Conservation (phyloP, 2,888 invertebrate genomes). For the Sipha maydis region DNA sequence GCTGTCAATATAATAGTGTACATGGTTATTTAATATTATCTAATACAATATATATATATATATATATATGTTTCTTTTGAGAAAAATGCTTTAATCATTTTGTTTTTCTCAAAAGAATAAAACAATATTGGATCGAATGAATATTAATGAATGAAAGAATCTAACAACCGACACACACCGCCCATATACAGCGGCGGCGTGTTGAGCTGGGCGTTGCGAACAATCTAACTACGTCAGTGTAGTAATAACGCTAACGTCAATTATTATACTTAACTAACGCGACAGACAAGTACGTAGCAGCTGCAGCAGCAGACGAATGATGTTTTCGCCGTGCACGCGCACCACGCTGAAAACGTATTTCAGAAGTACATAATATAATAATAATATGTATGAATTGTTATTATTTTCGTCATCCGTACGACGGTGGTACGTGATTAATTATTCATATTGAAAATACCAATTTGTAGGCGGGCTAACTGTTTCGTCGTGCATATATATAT, state of each 20-base stretch:
- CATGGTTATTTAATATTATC: neutral
- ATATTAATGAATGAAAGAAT: too few relatives aligned
- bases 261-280: too few relatives aligned
- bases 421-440: constrained; percentile 32
- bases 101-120: neutral
- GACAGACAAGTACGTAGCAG: too few relatives aligned
- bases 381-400: constrained; percentile 15
- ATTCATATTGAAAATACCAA: constrained; percentile 55
- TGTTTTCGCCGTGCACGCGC: too few relatives aligned
- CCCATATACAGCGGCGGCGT: neutral
- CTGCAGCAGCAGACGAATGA: too few relatives aligned
- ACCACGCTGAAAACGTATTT: neutral
- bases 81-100: neutral
- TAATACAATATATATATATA: neutral
- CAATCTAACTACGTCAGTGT: too few relatives aligned
- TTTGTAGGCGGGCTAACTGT: constrained; percentile 45
- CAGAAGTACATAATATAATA: neutral
- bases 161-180: neutral
- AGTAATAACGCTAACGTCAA: too few relatives aligned
- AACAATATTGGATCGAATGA: neutral
- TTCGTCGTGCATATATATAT: neutral
- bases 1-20: constrained; percentile 18
- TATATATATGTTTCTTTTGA: too few relatives aligned
- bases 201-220: too few relatives aligned
- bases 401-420: neutral